Evolutionary conservation across 2,113 vertebrate genomes (phyloP).

Genomic region (Theropithecus gelada): DNA sequence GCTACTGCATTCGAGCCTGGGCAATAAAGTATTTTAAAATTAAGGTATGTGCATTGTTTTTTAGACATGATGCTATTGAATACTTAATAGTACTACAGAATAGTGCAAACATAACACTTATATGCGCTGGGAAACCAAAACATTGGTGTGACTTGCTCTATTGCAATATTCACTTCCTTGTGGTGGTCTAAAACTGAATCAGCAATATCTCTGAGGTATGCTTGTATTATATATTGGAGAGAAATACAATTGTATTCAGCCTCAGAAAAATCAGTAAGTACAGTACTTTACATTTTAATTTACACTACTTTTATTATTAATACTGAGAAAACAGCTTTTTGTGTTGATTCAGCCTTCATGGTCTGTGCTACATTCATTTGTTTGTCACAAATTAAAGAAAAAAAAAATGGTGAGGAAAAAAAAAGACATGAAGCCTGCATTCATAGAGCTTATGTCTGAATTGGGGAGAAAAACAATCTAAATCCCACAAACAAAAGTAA

Average conservation of each 20-base stretch:
- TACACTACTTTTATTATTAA: neutral
- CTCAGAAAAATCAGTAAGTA: neutral
- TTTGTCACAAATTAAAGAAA: neutral
- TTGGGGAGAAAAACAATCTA: neutral
- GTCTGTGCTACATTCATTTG: neutral
- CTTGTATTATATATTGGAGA: neutral
- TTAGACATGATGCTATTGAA: neutral
- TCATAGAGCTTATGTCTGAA: neutral
- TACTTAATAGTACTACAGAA: neutral
- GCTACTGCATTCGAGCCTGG: no score
- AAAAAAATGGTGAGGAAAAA: neutral
- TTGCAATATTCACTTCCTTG: neutral
- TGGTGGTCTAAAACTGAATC: neutral
- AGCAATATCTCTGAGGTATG: neutral
- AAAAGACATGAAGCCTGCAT: neutral
- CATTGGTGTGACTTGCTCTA: neutral
- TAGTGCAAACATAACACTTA: neutral
- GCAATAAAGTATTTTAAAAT: neutral
- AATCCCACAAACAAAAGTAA: neutral
- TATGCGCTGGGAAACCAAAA: neutral
- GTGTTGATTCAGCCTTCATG: neutral
- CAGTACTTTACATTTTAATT: neutral
- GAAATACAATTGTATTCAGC: neutral
- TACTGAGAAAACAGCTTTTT: neutral
- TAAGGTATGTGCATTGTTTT: neutral